Evolutionary conservation across 1,140 invertebrate species (phyloP).

Genomic region (Drosophila elegans): DNA sequence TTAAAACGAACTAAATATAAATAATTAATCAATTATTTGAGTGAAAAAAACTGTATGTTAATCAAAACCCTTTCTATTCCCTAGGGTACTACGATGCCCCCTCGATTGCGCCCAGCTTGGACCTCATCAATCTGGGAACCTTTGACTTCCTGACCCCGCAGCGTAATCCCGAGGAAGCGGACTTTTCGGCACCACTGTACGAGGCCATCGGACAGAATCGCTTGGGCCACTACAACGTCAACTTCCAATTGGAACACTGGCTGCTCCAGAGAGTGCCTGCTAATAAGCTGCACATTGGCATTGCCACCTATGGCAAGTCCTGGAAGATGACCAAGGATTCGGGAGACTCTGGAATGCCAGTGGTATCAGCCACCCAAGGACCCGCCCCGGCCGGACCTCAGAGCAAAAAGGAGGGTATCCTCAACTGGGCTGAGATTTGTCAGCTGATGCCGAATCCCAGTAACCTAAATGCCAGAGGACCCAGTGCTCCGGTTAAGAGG

Average conservation of each 20-base stretch:
- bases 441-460: conserved; percentile 88
- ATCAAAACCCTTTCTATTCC: conserved; percentile 85
- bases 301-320: conserved; percentile 92
- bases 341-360: conserved; percentile 90
- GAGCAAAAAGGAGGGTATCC: conserved; percentile 90
- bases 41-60: no score
- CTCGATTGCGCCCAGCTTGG: conserved; percentile 89
- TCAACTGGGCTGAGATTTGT: conserved; percentile 94
- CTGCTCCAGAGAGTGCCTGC: conserved; percentile 88
- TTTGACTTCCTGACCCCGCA: conserved; percentile 92
- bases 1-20: no score
- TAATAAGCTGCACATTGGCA: conserved; percentile 92
- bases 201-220: conserved; percentile 87
- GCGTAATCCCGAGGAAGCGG: conserved; percentile 90
- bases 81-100: conserved; percentile 92
- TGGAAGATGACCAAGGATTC: conserved; percentile 92
- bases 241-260: conserved; percentile 88
- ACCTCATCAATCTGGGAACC: conserved; percentile 91
- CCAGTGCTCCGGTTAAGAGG: conserved; percentile 87
- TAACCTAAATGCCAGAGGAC: conserved; percentile 86
- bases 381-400: conserved; percentile 88
- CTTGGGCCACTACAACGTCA: conserved; percentile 88
- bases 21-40: no score
- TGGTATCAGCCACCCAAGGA: conserved; percentile 87
- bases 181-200: conserved; percentile 90